Evolutionary conservation across 2,797 vertebrate species (phyloP).

Genomic region (Lacerta agilis): DNA sequence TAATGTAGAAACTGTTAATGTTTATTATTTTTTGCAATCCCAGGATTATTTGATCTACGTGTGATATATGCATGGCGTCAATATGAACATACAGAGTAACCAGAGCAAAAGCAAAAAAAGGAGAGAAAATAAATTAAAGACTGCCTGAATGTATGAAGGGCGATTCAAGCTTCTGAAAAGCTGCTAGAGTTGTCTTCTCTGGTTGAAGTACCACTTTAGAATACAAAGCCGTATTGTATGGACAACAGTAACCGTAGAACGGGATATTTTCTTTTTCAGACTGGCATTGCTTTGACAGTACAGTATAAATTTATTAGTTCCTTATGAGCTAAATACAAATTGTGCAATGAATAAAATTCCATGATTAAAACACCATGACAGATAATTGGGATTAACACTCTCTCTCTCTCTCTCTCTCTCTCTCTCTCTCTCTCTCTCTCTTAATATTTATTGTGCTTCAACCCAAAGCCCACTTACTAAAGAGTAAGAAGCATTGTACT

Average conservation of each 20-base stretch:
- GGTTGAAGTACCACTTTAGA: constrained; percentile 65
- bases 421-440: too few species aligned
- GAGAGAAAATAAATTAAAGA: constrained; percentile 61
- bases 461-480: neutral
- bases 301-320: constrained; percentile 45
- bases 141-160: constrained; percentile 39
- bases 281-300: constrained; percentile 59
- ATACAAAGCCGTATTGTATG: constrained; percentile 15
- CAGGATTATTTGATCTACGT: constrained; percentile 67
- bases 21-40: neutral
- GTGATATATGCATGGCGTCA: constrained; percentile 74
- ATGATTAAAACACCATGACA: neutral
- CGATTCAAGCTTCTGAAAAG: constrained; percentile 37
- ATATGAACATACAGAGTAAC: constrained; percentile 54
- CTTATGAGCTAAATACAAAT: constrained; percentile 21
- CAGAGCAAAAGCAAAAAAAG: constrained; percentile 58
- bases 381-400: neutral
- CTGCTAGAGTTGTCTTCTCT: constrained; percentile 50
- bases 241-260: constrained; percentile 36
- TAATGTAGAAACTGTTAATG: constrained; percentile 30
- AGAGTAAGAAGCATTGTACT: neutral
- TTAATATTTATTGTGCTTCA: constrained; percentile 2
- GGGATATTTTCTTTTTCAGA: constrained; percentile 32
- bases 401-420: neutral
- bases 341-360: neutral